Evolutionary conservation across 2,113 vertebrate genomes (phyloP).

Genomic region (Phocoena phocoena): DNA sequence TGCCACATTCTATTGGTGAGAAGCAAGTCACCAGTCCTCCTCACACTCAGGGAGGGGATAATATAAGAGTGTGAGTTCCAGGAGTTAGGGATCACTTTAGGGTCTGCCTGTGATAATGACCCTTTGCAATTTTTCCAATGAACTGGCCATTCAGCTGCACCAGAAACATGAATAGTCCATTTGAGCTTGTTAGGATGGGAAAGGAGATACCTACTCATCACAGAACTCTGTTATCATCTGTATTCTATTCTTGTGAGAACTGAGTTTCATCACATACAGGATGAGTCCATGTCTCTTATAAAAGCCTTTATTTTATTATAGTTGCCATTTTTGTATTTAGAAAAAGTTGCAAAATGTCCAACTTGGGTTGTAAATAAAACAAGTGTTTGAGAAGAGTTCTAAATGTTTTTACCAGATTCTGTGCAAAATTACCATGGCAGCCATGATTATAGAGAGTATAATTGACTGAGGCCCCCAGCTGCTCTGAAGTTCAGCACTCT

Average conservation of each 20-base stretch:
- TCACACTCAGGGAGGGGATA: neutral
- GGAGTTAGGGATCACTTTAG: neutral
- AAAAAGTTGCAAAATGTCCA: neutral
- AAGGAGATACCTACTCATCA: neutral
- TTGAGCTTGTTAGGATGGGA: neutral
- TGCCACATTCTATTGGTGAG: neutral
- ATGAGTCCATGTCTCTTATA: neutral
- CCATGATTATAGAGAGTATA: neutral
- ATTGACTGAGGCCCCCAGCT: neutral
- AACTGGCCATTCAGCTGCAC: neutral
- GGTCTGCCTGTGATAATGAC: neutral
- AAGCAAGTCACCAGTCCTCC: neutral
- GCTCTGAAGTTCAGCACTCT: neutral
- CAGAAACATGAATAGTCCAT: neutral
- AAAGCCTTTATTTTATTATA: neutral
- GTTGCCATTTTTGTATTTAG: slow-evolving; percentile 28
- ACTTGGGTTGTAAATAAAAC: neutral
- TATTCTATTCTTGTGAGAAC: neutral
- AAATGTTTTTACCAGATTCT: neutral
- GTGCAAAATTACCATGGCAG: neutral
- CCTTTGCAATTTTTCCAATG: neutral
- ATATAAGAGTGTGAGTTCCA: neutral
- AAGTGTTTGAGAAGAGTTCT: neutral
- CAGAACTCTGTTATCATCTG: neutral
- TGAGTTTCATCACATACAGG: neutral